phyloP scores from a whole-genome alignment of 2,888 invertebrate genomes.

The Maniola hyperantus region DNA sequence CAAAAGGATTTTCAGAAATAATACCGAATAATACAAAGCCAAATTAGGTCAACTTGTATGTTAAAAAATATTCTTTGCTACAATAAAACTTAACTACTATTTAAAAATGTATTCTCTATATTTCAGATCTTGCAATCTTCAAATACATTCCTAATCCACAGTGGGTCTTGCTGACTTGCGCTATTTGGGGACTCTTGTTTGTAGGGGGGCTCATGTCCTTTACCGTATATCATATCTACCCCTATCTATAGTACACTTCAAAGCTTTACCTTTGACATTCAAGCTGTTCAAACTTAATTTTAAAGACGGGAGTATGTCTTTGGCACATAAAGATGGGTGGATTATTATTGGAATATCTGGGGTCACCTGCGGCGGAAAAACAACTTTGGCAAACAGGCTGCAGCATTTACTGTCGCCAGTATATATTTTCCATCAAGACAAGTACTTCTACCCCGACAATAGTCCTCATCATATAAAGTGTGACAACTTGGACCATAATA shows the following conservation, averaged over 20 bases:
- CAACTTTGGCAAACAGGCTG: slow-evolving; percentile 85
- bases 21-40: no score
- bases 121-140: slow-evolving; percentile 78
- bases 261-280: not conserved
- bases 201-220: slow-evolving; percentile 85
- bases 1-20: no score
- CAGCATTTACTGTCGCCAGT: slow-evolving; percentile 68
- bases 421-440: slow-evolving; percentile 87
- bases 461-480: slow-evolving; percentile 85
- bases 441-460: slow-evolving; percentile 87
- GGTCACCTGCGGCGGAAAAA: slow-evolving; percentile 93
- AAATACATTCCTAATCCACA: slow-evolving; percentile 79
- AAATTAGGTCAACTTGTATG: no score
- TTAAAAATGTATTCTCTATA: not conserved
- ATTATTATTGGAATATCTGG: slow-evolving; percentile 87
- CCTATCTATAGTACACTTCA: slow-evolving; percentile 39
- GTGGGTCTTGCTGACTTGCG: slow-evolving; percentile 84
- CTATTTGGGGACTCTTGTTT: slow-evolving; percentile 83
- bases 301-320: slow-evolving; percentile 11
- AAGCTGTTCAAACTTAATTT: not conserved
- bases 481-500: slow-evolving; percentile 86
- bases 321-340: slow-evolving; percentile 48
- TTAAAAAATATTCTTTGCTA: no score
- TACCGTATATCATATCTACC: slow-evolving; percentile 82
- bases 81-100: not conserved